These are phyloP conservation scores for Oryzias melastigma DNA, from an alignment of 2,113 vertebrate genomes.

Conservation along the genomic window DNA sequence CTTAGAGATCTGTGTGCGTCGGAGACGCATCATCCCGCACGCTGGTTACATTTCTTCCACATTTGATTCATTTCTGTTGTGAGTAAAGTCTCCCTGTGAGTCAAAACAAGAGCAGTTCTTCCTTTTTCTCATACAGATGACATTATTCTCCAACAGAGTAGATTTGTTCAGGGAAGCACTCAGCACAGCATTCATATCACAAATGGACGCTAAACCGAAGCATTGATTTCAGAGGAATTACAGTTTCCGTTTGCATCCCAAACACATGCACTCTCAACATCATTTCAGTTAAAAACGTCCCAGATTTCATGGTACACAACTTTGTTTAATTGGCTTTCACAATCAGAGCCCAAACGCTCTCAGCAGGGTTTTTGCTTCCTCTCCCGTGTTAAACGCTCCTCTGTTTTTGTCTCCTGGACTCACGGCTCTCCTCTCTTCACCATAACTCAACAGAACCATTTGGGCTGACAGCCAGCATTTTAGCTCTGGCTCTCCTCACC, in stretches of 20 bases:
- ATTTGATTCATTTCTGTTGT: conserved; percentile 14
- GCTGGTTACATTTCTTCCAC: conserved; percentile 2
- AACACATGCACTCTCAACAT: conserved; percentile 20
- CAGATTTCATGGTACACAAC: conserved; percentile 25
- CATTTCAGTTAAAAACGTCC: conserved; percentile 15
- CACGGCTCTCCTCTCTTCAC: conserved; percentile 40
- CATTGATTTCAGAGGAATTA: conserved; percentile 29
- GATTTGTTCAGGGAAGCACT: conserved; percentile 35
- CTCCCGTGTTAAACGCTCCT: conserved; percentile 36
- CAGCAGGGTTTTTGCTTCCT: too few relatives aligned
- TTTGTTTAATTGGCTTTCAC: conserved; percentile 57
- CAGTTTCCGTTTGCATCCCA: conserved; percentile 11
- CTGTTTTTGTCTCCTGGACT: conserved; percentile 37
- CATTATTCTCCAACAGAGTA: neutral
- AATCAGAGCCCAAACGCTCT: conserved; percentile 2
- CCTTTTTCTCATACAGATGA: conserved; percentile 2
- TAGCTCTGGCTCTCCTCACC: conserved; percentile 12
- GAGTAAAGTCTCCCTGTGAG: neutral
- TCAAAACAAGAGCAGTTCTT: neutral
- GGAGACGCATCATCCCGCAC: neutral
- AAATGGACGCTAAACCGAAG: conserved; percentile 30
- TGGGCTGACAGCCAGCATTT: conserved; percentile 33
- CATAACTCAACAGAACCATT: conserved; percentile 34
- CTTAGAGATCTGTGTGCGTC: neutral
- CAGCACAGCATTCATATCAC: conserved; percentile 4